phyloP scores from a whole-genome alignment of 1,140 invertebrate genomes.

The Protaetia brevitarsis region DNA sequence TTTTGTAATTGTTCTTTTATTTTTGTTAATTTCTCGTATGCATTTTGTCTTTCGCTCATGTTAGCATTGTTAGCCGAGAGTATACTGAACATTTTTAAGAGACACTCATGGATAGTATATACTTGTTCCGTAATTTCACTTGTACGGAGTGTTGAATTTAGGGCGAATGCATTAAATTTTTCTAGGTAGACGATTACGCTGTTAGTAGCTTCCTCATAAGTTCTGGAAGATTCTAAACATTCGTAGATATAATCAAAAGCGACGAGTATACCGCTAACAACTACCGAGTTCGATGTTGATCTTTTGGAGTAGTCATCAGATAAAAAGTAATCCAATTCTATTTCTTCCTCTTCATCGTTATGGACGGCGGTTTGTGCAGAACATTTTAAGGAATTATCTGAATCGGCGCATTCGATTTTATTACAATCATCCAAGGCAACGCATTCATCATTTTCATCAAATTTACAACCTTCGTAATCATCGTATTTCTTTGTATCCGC shows the following conservation, averaged over 20 bases:
- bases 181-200: neutral
- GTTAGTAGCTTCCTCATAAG: neutral
- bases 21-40: neutral
- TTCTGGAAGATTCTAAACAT: neutral
- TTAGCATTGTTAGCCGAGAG: neutral
- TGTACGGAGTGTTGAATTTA: neutral
- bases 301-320: neutral
- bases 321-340: too few relatives aligned
- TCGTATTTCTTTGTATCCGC: neutral
- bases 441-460: neutral
- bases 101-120: neutral
- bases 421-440: too few relatives aligned
- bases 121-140: neutral
- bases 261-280: neutral
- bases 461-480: neutral
- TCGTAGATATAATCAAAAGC: neutral
- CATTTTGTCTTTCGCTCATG: neutral
- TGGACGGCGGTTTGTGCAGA: too few relatives aligned
- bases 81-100: neutral
- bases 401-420: too few relatives aligned
- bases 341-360: too few relatives aligned
- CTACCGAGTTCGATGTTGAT: neutral
- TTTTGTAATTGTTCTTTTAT: neutral
- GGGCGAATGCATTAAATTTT: neutral
- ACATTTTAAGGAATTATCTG: too few relatives aligned